Conservation (phyloP, 2,797 vertebrate species). For the Xenops minutus region DNA sequence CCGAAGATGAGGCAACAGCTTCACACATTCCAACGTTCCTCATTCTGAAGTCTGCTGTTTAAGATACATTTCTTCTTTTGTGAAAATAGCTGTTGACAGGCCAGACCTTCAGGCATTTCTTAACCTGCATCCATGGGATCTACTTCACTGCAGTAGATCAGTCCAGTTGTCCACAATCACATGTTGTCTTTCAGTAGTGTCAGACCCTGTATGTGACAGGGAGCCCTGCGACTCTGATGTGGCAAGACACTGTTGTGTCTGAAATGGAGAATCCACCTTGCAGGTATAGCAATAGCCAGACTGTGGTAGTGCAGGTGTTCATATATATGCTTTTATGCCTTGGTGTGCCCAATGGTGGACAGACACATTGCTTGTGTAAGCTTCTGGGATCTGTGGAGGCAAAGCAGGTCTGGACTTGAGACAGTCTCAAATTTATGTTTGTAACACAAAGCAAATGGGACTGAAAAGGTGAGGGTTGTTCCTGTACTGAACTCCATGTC, state of each 20-base stretch:
- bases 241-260: not conserved
- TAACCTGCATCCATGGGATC: accelerated
- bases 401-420: not conserved
- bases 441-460: not conserved
- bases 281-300: not conserved
- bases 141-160: not conserved
- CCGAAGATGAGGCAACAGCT: not conserved
- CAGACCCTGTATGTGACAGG: not conserved
- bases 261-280: not conserved
- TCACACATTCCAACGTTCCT: not conserved
- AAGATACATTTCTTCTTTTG: not conserved
- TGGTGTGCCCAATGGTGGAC: not conserved
- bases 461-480: not conserved
- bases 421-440: not conserved
- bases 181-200: accelerated
- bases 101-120: not conserved
- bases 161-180: not conserved
- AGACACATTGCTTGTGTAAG: not conserved
- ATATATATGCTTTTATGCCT: not conserved
- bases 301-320: not conserved
- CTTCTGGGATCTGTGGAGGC: not conserved
- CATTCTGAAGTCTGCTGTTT: not conserved
- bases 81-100: not conserved
- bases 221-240: not conserved
- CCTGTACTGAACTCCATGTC: not conserved